Evolutionary conservation across 1,140 invertebrate species (phyloP), one percentile per base, ranked within the genome.

Genomic region (Brachionus angularis): DNA sequence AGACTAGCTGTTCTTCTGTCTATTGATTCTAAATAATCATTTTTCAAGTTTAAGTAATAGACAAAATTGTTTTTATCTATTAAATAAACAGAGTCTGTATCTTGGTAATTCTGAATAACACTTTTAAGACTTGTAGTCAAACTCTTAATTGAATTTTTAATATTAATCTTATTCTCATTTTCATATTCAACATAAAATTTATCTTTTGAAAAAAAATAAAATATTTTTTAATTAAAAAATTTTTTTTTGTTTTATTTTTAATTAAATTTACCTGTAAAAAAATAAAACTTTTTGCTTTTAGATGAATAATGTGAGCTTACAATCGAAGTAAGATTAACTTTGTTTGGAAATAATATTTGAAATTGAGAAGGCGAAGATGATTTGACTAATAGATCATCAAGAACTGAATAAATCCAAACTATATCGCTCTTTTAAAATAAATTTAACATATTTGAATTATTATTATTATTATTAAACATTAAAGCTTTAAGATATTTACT

Each of bases 141-240:
- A 58, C 25, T 23, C 23, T n/a, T 39, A 23, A 58, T 58, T 12
- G 53, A 58, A 39, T 58, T 25, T 36, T 23, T 16, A 23, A 31
- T 31, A 14, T 10, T 25, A 39, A 39, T 27, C 5, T 12, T 36
- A 58, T 58, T 39, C 25, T 58, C 53, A 58, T 58, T 58, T 58
- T 58, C 53, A 58, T 58, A 58, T 58, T 58, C 53, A 25, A 58
- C 27, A 23, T 58, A 58, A 36, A 39, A 58, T 58, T 58, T 58
- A 4, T 58, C 53, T 58, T 39, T 2, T 23, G 5, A 12, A 21
- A 21, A 58, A 39, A 25, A 39, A 58, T 31, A n/a, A 29, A 16
- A 53, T 12, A 31, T 53, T 16, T 21, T 21, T 14, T 5, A 16
- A 12, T 12, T 10, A 29, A 52, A 52, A n/a, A n/a, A n/a, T n/a